These are phyloP conservation scores for Hemiprocne comata DNA, from an alignment of 2,113 vertebrate species.

Conservation along the genomic window DNA sequence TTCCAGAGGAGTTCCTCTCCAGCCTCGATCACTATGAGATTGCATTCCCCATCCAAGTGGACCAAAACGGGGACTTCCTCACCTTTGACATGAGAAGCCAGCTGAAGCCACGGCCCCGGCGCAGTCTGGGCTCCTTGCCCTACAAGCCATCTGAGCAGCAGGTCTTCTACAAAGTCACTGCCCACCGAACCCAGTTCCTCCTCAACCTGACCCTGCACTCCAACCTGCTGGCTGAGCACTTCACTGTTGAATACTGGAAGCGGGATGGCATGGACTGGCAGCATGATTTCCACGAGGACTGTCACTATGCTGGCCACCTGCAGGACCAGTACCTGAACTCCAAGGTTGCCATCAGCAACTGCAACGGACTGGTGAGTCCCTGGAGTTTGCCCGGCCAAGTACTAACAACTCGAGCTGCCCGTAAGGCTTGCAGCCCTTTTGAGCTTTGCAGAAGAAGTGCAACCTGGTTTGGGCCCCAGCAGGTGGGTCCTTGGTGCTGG, in stretches of 20 bases:
- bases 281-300: slow-evolving; percentile 87
- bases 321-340: slow-evolving; percentile 88
- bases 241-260: slow-evolving; percentile 97
- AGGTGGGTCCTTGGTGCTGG: neutral
- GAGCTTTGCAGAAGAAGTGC: neutral
- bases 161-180: slow-evolving; percentile 94
- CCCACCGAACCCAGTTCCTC: slow-evolving; percentile 88
- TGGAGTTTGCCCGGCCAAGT: neutral
- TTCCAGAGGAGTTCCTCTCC: slow-evolving; percentile 91
- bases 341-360: slow-evolving; percentile 97
- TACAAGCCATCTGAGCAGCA: slow-evolving; percentile 73
- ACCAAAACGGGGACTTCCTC: slow-evolving; percentile 85
- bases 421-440: neutral
- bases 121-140: slow-evolving; percentile 71
- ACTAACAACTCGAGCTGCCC: neutral
- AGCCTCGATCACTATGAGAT: slow-evolving; percentile 95
- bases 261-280: slow-evolving; percentile 90
- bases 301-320: slow-evolving; percentile 93
- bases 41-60: slow-evolving; percentile 90
- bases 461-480: neutral
- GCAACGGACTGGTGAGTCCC: slow-evolving; percentile 93
- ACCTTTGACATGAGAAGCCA: slow-evolving; percentile 71
- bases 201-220: slow-evolving; percentile 93
- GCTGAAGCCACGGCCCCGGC: slow-evolving; percentile 69
- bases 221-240: slow-evolving; percentile 88